These are phyloP conservation scores for Alces alces DNA, from an alignment of 2,113 vertebrate species.

Conservation along the genomic window DNA sequence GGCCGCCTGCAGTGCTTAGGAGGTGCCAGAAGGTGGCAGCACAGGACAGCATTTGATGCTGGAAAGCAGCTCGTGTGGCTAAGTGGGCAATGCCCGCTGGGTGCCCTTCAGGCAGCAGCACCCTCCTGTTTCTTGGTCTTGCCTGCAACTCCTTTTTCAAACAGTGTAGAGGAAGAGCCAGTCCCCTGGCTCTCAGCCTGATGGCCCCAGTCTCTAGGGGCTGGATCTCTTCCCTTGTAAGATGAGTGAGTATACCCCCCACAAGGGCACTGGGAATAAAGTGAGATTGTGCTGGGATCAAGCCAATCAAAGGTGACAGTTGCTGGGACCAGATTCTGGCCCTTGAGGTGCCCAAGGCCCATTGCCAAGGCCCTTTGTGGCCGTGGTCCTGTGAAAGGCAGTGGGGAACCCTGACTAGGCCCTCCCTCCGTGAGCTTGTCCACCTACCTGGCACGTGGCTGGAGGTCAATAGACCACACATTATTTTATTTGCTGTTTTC, in stretches of 20 bases:
- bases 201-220: neutral
- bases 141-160: neutral
- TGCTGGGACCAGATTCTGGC: too few species aligned
- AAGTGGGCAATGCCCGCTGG: neutral
- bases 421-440: neutral
- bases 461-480: neutral
- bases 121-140: neutral
- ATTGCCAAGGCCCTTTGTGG: neutral
- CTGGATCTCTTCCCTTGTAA: neutral
- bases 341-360: neutral
- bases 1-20: neutral
- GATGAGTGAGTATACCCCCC: neutral
- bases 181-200: neutral
- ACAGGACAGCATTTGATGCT: neutral
- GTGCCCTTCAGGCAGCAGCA: neutral
- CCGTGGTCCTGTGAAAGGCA: neutral
- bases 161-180: neutral
- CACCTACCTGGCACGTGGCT: neutral
- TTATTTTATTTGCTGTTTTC: neutral
- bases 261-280: neutral
- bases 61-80: neutral
- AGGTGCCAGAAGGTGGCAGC: neutral
- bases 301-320: neutral
- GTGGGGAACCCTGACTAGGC: neutral
- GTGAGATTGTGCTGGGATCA: neutral